Base-by-base conservation (phyloP, 2,888 invertebrate species). In the Macropis europaea region DNA sequence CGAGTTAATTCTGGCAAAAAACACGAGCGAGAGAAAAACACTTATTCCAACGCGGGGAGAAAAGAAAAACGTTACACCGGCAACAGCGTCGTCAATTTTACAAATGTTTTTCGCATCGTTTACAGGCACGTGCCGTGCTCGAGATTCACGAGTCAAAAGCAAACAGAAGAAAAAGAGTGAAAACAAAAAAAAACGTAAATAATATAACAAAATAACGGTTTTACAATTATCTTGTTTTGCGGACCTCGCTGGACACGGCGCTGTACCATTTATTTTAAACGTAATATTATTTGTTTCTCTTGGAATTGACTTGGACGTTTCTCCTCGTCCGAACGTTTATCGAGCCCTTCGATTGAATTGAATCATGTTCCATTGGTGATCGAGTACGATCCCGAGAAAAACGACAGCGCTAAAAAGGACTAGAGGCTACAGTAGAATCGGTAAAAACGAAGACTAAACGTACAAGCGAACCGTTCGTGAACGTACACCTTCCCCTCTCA, bases 361-460 rank as follows among this genome's bases (percentile, higher is more conserved):
- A 59, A 72, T 75, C 70, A 72, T 77, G 70, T 54, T 32, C 36
- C 54, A 60, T 47, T 22, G 48, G 57, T 57, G 57, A 72, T 73
- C 61, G 75, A 72, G 71, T 75, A 34, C 32, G 6, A 13, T n/a
- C n/a, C n/a, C 5, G 7, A 15, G 6, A 15, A 42, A 80, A 84
- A 86, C 81, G 80, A 86, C 79, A 40, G 83, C 86, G 84, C 85
- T 87, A 86, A 78, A 57, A 74, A 83, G 80, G 89, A 89, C 89
- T 89, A 89, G 89, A 89, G 68, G 74, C 87, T 88, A 87, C 73
- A 50, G 76, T 71, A 82, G 77, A 80, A 79, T 83, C 79, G 79
- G 76, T 82, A 81, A 71, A 85, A 86, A 85, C 76, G 66, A 77
- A 83, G 80, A 82, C 71, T 79, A 82, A 81, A 76, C 67, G 26